Evolutionary conservation across 2,888 invertebrate genomes (phyloP), one percentile per base, ranked within the genome.

Genomic region (Leptinotarsa rubiginosa): DNA sequence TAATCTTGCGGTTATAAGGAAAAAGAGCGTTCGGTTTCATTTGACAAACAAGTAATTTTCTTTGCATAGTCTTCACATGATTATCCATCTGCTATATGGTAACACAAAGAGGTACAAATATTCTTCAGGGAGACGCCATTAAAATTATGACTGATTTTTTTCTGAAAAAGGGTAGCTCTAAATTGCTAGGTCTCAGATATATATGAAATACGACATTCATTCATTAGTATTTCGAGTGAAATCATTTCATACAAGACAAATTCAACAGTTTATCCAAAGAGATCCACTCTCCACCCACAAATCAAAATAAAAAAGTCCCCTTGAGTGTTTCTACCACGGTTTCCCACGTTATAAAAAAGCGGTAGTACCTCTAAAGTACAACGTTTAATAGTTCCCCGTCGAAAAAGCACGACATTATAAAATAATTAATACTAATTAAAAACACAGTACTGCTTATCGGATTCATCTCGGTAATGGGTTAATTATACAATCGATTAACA

Each of bases 371-470:
- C 62, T 41, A n/a, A 62, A 62, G 31, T 62, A 31, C 62, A 62
- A 7, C 25, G 10, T 31, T 62, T 41, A 62, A 62, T 62, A 22
- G 56, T 22, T 15, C 41, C 10, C 31, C 16, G 16, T 62, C 41
- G 41, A 10, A 25, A 62, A 62, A 62, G 41, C 13, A 62, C 12
- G 13, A 62, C 62, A 62, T 41, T 62, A 31, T 62, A 31, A 62
- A 62, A 56, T 69, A 56, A 69, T 69, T 69, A 69, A 56, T 47
- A 69, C 69, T 49, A 56, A 69, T 69, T 69, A 69, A 56, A 20
- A 56, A 69, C 47, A 69, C 69, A 56, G 12, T 68, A 68, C 50
- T 20, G 25, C 54, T 54, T 69, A 68, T 69, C 69, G 47, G 47
- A 52, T 52, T 49, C n/a, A 68, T 68, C 68, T 54, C 18, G 16